Evolutionary conservation across 2,797 vertebrate species (phyloP).

Genomic region (Neosilurus mollespiculum): DNA sequence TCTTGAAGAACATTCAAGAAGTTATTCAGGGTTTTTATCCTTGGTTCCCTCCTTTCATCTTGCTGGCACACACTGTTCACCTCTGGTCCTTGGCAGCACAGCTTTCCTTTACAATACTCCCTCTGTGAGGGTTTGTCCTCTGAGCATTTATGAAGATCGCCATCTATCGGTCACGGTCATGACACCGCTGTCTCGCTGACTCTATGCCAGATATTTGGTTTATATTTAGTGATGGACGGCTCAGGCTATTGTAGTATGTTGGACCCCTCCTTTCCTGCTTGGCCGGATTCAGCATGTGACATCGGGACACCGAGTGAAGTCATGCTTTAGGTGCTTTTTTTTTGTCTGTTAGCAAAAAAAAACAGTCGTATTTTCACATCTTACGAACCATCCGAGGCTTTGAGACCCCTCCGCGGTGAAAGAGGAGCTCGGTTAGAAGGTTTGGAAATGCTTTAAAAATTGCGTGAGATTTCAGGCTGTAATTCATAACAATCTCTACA

Average conservation of each 20-base stretch:
- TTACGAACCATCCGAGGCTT: slow-evolving; percentile 48
- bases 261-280: slow-evolving; percentile 68
- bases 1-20: neutral
- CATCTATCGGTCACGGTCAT: slow-evolving; percentile 15
- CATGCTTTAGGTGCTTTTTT: slow-evolving; percentile 22
- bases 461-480: neutral
- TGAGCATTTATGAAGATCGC: slow-evolving; percentile 5
- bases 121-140: slow-evolving; percentile 23
- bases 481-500: neutral
- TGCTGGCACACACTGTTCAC: neutral
- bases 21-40: neutral
- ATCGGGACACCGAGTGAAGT: slow-evolving; percentile 44
- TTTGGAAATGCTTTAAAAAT: neutral
- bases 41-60: neutral
- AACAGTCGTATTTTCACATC: slow-evolving; percentile 54
- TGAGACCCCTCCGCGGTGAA: slow-evolving; percentile 38
- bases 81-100: neutral
- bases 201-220: slow-evolving; percentile 56
- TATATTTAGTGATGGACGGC: slow-evolving; percentile 60
- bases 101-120: slow-evolving; percentile 4
- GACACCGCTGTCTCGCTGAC: neutral
- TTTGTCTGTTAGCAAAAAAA: slow-evolving; percentile 12
- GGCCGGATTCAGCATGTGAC: slow-evolving; percentile 65
- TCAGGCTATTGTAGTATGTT: slow-evolving; percentile 28
- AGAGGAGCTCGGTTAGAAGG: neutral